These are phyloP conservation scores for Sphyrna mokarran DNA, from an alignment of 2,113 vertebrate genomes.

Conservation along the genomic window DNA sequence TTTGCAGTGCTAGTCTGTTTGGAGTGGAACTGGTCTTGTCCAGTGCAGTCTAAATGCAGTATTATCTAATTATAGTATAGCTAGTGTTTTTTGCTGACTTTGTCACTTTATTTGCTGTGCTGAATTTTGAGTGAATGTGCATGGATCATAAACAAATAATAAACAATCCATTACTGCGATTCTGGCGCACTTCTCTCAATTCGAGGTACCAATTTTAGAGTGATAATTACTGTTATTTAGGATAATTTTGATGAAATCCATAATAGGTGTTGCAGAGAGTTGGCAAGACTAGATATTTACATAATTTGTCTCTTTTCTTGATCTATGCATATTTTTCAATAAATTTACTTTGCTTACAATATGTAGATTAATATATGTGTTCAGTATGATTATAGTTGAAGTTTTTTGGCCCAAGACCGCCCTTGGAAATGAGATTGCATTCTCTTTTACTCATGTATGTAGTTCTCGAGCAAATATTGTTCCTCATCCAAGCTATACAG, in stretches of 20 bases:
- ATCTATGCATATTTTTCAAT: not conserved
- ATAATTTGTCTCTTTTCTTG: not conserved
- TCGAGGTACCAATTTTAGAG: not conserved
- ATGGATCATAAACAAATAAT: not conserved
- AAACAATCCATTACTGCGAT: not conserved
- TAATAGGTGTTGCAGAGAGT: not conserved
- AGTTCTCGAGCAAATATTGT: constrained; percentile 6
- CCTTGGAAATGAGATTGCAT: constrained; percentile 10
- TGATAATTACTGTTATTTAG: not conserved
- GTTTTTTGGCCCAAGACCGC: not conserved
- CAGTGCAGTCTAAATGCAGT: not conserved
- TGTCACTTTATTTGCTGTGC: not conserved
- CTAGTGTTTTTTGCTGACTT: not conserved
- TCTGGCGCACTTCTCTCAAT: not conserved
- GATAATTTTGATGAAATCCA: not conserved
- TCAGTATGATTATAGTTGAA: not conserved
- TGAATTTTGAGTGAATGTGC: not conserved
- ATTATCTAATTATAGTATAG: not conserved
- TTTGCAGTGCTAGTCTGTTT: not conserved
- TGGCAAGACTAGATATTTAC: not conserved
- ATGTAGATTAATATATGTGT: not conserved
- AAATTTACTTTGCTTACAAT: not conserved
- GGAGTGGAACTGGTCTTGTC: not conserved
- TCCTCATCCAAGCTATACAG: not conserved
- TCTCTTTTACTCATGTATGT: not conserved